phyloP scores from a whole-genome alignment of 2,113 vertebrate species.

The Coptodon rendalli region DNA sequence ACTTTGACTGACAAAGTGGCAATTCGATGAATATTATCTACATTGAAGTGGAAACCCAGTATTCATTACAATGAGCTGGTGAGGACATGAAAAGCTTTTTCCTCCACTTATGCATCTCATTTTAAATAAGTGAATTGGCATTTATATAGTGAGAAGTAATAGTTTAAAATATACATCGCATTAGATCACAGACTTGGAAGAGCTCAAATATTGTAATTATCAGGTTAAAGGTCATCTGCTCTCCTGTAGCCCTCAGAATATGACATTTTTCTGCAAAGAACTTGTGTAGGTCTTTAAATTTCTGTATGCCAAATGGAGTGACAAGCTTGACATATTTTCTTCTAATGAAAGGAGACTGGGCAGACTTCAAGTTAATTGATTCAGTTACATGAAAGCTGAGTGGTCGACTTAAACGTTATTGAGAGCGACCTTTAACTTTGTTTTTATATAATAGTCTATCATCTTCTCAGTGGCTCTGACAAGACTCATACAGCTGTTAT shows the following conservation, averaged over 20 bases:
- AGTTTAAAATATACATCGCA: not conserved
- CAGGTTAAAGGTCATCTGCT: not conserved
- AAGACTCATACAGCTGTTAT: not conserved
- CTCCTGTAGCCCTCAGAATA: not conserved
- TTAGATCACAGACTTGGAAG: not conserved
- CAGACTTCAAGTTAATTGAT: conserved; percentile 12
- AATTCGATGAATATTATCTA: not conserved
- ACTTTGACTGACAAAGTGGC: not conserved
- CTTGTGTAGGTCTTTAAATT: not conserved
- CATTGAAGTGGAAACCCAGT: not conserved
- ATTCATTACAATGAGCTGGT: not conserved
- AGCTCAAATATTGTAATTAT: not conserved
- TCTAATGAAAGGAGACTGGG: not conserved
- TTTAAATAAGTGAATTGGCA: not conserved
- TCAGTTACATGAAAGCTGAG: conserved; percentile 13
- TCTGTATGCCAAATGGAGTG: not conserved
- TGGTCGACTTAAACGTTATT: not conserved
- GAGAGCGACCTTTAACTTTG: conserved; percentile 16
- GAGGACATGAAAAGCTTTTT: not conserved
- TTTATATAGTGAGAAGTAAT: not conserved
- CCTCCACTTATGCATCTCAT: not conserved
- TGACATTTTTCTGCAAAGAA: not conserved
- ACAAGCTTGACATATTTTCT: conserved; percentile 10
- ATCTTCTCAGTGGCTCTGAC: conserved; percentile 22
- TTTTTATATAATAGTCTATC: conserved; percentile 33